A percentile compares a stretch with the other conserved stretches of the same genome.
Conservation (phyloP, 2,113 vertebrate species). For the Corythornis cristatus region DNA sequence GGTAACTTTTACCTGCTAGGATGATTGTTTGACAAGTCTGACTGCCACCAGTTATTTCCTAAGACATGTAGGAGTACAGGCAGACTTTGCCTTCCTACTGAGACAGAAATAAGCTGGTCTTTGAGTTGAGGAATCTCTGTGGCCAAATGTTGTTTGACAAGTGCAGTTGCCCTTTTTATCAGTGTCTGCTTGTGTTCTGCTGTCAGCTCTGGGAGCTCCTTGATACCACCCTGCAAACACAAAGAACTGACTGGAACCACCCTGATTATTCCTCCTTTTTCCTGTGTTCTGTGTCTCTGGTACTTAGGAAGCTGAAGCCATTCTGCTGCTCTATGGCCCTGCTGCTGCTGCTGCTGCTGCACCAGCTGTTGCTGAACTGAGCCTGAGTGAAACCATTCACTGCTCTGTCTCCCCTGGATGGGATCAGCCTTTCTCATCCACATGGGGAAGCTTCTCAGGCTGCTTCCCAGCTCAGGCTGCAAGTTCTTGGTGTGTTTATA, state of each 20-base stretch:
- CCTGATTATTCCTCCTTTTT: neutral
- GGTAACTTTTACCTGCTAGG: neutral
- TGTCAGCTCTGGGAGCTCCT: neutral
- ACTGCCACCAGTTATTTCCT: neutral
- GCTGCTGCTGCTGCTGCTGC: neutral
- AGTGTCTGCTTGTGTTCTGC: neutral
- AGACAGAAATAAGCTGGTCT: neutral
- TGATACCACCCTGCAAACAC: neutral
- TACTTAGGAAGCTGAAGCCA: neutral
- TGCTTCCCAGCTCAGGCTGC: neutral
- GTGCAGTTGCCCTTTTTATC: neutral
- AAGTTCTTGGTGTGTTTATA: neutral
- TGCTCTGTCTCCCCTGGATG: neutral
- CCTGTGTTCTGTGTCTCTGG: accelerated
- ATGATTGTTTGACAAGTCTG: neutral
- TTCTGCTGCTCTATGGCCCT: neutral
- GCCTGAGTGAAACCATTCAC: neutral
- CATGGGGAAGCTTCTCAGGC: neutral
- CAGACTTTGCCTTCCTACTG: neutral
- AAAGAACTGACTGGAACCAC: neutral
- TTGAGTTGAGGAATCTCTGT: neutral
- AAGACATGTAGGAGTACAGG: neutral
- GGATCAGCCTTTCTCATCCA: neutral
- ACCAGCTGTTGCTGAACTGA: neutral
- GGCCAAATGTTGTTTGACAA: neutral